Evolutionary conservation across 2,113 vertebrate species (phyloP).

Genomic region (Gavialis gangeticus): DNA sequence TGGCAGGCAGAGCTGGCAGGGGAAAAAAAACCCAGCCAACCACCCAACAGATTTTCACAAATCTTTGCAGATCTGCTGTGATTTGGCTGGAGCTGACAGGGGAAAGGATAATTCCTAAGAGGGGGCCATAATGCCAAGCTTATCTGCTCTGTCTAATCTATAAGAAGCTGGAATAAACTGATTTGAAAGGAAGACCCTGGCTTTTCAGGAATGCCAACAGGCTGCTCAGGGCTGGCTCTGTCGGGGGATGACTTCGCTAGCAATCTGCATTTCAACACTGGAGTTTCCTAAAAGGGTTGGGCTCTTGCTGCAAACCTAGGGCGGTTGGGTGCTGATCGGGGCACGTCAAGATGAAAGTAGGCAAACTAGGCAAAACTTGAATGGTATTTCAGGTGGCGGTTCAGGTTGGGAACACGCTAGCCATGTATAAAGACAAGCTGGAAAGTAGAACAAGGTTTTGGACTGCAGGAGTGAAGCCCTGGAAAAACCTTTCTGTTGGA

Average conservation of each 20-base stretch:
- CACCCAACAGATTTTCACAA: background rate
- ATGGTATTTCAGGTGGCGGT: background rate
- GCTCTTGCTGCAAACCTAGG: background rate
- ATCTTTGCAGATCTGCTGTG: slow-evolving; percentile 5
- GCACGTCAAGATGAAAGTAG: background rate
- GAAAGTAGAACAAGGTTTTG: background rate
- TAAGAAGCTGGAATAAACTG: slow-evolving; percentile 21
- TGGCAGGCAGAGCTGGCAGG: slow-evolving; percentile 39
- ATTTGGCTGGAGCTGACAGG: background rate
- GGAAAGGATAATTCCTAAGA: background rate
- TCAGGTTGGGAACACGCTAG: background rate
- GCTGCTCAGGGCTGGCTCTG: background rate
- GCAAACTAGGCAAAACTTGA: background rate
- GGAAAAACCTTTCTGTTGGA: background rate
- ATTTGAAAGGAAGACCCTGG: slow-evolving; percentile 10
- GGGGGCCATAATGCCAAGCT: background rate
- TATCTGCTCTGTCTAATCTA: slow-evolving; percentile 19
- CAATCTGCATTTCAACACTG: fast-evolving
- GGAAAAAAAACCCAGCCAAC: slow-evolving; percentile 20
- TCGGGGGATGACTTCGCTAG: background rate
- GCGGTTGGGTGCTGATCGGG: background rate
- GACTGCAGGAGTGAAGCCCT: background rate
- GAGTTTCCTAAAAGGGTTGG: background rate
- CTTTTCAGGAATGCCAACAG: slow-evolving; percentile 52
- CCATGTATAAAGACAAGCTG: background rate